These are phyloP conservation scores for Anthophora plumipes DNA, from an alignment of 2,888 invertebrate genomes.

Conservation along the genomic window DNA sequence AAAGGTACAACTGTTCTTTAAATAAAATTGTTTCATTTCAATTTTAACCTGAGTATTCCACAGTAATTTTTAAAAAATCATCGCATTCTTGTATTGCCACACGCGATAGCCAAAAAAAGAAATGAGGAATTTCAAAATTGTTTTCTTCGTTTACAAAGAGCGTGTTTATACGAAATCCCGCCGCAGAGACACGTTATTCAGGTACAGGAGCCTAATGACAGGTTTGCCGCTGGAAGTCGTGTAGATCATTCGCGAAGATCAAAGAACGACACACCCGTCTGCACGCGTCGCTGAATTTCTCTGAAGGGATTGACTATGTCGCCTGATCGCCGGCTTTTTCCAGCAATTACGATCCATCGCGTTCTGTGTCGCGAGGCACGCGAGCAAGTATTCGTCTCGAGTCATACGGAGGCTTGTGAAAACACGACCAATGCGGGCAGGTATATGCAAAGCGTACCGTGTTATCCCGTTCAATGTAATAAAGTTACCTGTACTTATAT, in stretches of 20 bases:
- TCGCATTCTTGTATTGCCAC: too few relatives aligned
- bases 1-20: too few relatives aligned
- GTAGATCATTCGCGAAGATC: conserved; percentile 32
- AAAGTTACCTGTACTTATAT: too few relatives aligned
- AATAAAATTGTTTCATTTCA: too few relatives aligned
- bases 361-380: conserved; percentile 3
- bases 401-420: neutral
- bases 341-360: conserved; percentile 24
- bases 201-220: conserved; percentile 26
- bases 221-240: conserved; percentile 24
- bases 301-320: conserved; percentile 24
- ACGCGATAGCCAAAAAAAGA: too few relatives aligned
- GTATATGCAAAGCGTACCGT: neutral
- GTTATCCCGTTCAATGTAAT: neutral
- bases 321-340: conserved; percentile 30
- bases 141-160: neutral
- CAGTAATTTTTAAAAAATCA: too few relatives aligned
- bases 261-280: conserved; percentile 24
- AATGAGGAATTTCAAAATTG: neutral
- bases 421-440: neutral
- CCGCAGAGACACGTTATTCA: conserved; percentile 9
- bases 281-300: conserved; percentile 44
- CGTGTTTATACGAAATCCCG: neutral
- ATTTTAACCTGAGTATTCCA: too few relatives aligned
- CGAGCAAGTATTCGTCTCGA: neutral